Base-by-base conservation (phyloP, 1,140 invertebrate genomes). In the Aradophagus sp. region DNA sequence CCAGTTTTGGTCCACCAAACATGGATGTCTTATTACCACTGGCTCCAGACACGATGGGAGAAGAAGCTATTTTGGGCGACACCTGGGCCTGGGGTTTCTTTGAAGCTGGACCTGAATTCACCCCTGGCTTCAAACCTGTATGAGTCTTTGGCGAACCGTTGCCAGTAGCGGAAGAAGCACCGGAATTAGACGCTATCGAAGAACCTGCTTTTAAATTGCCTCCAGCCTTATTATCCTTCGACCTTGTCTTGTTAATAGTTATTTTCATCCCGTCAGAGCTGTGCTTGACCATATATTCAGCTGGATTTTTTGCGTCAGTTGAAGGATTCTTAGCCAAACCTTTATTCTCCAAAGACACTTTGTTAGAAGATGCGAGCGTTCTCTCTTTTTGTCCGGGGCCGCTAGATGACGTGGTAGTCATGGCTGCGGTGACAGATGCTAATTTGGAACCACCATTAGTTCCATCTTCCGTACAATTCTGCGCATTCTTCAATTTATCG, bases 261-360 rank as follows among this genome's bases (percentile, higher is more conserved):
- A 96, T 89, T 80, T 95, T 96, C 82, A 96, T 93, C 0, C 93
- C 94, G 75, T 94, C 93, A 1, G 90, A 91, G 68, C 92, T 93
- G 20, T 90, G 91, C 74, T 95, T 95, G 0, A 95, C 91, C 89
- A 94, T 94, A 72, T 95, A 96, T 72, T 95, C 94, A 0, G 90
- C 89, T 1, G 87, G 83, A 77, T 91, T 93, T 83, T 93, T 93
- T 36, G 83, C 87, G 47, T 90, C 90, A 7, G 85, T 86, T 0
- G 87, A 77, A 69, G 88, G 79, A 66, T 80, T 89, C 38, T 88
- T 87, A 15, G 82, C 82, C 16, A 84, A 77, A 27, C 81, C 83
- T 80, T 89, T 89, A n/a, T 87, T 84, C 72, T 89, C 88, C 69
- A 80, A 12, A 27, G 52, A 70, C 70, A 59, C 45, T 12, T 80